Base-by-base conservation (phyloP, 1,140 invertebrate genomes). In the Acromyrmex heyeri region DNA sequence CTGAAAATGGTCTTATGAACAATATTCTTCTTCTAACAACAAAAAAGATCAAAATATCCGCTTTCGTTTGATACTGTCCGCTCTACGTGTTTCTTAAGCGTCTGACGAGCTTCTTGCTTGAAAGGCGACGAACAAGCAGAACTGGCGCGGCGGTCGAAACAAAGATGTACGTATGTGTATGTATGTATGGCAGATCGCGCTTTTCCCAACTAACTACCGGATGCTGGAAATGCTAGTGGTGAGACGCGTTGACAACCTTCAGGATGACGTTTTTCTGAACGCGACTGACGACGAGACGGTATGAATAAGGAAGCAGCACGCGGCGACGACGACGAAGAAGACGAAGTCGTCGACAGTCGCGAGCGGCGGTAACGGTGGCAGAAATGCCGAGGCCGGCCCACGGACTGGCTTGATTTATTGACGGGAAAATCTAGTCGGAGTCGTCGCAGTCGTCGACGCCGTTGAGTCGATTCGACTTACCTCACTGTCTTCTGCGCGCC, bases 391-490 rank as follows among this genome's bases (percentile, higher is more conserved):
- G 91, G 91, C 90, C 88, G 87, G 53, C 75, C 83, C 75, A 86
- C 69, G 86, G 86, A 91, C 88, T 90, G 65, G 82, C 88, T 94
- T 95, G 95, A 95, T 95, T 95, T 95, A 95, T 95, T 94, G 94
- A 95, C 95, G 95, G 94, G 94, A 95, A 95, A 95, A 95, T 95
- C 94, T 95, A 95, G 94, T 95, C 53, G 12, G 3, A 14, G 87
- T 65, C 86, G 75, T 88, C 91, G 86, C 79, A 83, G 78, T 73
- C 90, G 61, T 64, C 61, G 5, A 34, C 30, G 57, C 87, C 86
- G 59, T 48, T 48, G 48, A 50, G 16, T 87, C 62, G 86, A 72
- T 88, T 92, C 82, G 65, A 87, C 91, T 93, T 94, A 92, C 92
- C 92, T 93, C 92, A 91, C 88, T 88, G 81, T 59, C 87, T 91